Base-by-base conservation (phyloP, 2,888 invertebrate species). In the Yponomeuta cagnagella region DNA sequence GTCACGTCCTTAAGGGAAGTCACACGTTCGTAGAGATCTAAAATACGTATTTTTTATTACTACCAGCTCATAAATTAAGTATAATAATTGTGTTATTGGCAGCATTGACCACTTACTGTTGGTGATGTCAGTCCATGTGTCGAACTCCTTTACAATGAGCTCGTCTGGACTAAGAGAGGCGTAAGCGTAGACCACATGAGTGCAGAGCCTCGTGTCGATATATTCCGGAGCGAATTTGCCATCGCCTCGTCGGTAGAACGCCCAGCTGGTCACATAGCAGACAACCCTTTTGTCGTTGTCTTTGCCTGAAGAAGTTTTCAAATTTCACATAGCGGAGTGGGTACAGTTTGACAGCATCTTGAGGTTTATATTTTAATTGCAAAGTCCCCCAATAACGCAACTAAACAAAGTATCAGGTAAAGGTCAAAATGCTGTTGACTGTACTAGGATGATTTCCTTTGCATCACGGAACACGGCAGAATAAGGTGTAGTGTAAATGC, bases 231-330 rank as follows among this genome's bases (percentile, higher is more conserved):
- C 95, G 82, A 96, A 98, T 84, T 96, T 95, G 5, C 96, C 97
- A 71, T 96, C 96, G 0, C 94, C 95, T 76, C 96, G 95, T 72
- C 98, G 93, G 80, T 97, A 97, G 86, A 96, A 95, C 0, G 97
- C 95, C 98, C 98, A 98, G 79, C 96, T 97, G 0, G 97, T 97
- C 82, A 97, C 93, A 80, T 97, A 97, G 83, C 98, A 98, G 0
- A 97, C 94, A 0, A 97, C 95, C 76, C 84, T 83, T 71, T 91
- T 92, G 72, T 86, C 86, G 72, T 82, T 89, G 71, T 85, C 85
- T 76, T 81, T 88, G 74, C 80, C 91, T 90, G 73, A 70, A 43
- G 48, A 31, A 30, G 30, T 23, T 31, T 31, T 4, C 15, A 15
- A 12, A 58, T 15, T 43, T 43, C 43, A 79, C 71, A 65, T 23